Conservation (phyloP, 64 coral and sea anemone genomes). For the Cladopsammia gracilis region DNA sequence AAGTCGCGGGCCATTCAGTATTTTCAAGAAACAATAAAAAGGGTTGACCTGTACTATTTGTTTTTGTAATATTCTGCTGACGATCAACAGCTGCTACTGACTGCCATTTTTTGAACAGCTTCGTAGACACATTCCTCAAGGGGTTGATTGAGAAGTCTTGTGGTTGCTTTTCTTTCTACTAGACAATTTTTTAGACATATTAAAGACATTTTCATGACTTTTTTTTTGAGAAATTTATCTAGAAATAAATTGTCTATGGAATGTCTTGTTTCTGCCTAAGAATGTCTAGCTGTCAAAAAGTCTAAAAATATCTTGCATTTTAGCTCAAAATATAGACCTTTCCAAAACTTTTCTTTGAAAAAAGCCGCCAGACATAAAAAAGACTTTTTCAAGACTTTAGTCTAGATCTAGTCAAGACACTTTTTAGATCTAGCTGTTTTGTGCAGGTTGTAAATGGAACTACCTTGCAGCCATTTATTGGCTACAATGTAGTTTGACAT, state of each 20-base stretch:
- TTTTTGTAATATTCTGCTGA: too few relatives aligned
- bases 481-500: too few relatives aligned
- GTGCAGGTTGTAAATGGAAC: too few relatives aligned
- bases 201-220: neutral
- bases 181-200: neutral
- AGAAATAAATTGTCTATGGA: neutral
- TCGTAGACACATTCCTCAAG: too few relatives aligned
- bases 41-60: too few relatives aligned
- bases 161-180: too few relatives aligned
- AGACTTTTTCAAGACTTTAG: neutral
- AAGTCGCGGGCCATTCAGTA: too few relatives aligned
- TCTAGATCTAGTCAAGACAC: neutral
- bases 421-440: neutral
- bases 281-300: slow-evolving; percentile 16
- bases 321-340: neutral
- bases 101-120: too few relatives aligned
- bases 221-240: neutral
- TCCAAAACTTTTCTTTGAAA: slow-evolving; percentile 9
- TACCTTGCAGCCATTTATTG: too few relatives aligned
- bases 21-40: too few relatives aligned
- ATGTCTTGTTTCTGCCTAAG: neutral
- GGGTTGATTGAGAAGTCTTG: too few relatives aligned
- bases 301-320: neutral
- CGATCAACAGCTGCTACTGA: too few relatives aligned
- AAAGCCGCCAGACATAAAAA: neutral